phyloP scores from a whole-genome alignment of 1,140 invertebrate species.

The Anoplophora glabripennis region DNA sequence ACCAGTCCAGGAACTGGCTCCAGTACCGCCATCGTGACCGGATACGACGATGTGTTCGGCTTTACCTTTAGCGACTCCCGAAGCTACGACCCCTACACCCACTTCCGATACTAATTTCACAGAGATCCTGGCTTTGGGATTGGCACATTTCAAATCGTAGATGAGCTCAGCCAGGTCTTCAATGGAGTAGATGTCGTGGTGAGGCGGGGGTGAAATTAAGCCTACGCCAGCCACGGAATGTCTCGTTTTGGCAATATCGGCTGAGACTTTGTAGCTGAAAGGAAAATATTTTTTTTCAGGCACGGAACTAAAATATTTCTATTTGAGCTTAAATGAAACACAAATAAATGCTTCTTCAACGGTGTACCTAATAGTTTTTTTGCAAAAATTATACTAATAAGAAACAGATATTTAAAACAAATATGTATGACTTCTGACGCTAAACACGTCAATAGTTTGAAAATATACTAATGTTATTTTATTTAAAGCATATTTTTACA shows the following conservation, averaged over 20 bases:
- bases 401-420: no score
- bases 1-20: constrained; percentile 96
- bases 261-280: constrained; percentile 64
- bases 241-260: constrained; percentile 91
- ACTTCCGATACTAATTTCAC: constrained; percentile 99
- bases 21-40: constrained; percentile 97
- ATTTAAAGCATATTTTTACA: no score
- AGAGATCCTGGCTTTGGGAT: constrained; percentile 91
- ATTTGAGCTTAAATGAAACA: no score
- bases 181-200: constrained; percentile 99
- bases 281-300: no score
- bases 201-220: constrained; percentile 96
- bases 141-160: constrained; percentile 97
- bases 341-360: no score
- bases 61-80: constrained; percentile 98
- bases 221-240: constrained; percentile 98
- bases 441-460: no score
- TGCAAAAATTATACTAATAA: no score
- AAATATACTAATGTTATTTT: no score
- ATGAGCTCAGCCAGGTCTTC: constrained; percentile 98
- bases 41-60: constrained; percentile 98
- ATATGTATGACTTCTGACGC: no score
- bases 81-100: constrained; percentile 96
- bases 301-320: no score
- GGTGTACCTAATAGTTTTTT: no score